These are phyloP conservation scores for Tridacna crocea DNA, from an alignment of 2,888 invertebrate genomes.

Conservation along the genomic window DNA sequence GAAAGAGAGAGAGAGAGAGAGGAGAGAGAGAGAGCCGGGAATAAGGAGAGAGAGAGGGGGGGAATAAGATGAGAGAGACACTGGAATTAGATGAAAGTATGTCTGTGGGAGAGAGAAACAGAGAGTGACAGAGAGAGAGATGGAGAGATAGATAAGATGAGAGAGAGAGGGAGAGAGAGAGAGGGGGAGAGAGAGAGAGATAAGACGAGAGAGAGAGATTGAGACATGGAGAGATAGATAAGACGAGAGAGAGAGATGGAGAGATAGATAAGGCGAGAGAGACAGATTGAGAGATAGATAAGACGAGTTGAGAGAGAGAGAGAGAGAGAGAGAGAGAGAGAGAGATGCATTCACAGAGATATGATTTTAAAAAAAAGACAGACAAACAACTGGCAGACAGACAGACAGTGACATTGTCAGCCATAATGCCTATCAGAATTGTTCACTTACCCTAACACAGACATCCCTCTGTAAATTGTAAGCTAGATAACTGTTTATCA, in stretches of 20 bases:
- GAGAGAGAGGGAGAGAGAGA: constrained; percentile 19
- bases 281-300: background rate
- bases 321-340: constrained; percentile 13
- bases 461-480: too few relatives aligned
- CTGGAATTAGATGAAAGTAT: too few relatives aligned
- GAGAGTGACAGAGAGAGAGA: constrained; percentile 9
- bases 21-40: background rate
- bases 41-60: background rate
- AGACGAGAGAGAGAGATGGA: background rate
- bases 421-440: background rate
- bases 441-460: too few relatives aligned
- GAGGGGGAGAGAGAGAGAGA: constrained; percentile 17
- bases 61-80: background rate
- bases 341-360: background rate
- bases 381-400: constrained; percentile 7
- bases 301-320: background rate
- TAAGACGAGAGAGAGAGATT: background rate
- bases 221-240: background rate
- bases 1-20: background rate
- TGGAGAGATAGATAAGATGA: background rate
- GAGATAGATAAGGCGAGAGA: background rate
- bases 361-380: background rate
- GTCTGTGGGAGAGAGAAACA: too few relatives aligned
- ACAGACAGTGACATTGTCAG: background rate
- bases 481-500: too few relatives aligned